Conservation (phyloP, 2,888 invertebrate genomes). For the Macrophya alboannulata region DNA sequence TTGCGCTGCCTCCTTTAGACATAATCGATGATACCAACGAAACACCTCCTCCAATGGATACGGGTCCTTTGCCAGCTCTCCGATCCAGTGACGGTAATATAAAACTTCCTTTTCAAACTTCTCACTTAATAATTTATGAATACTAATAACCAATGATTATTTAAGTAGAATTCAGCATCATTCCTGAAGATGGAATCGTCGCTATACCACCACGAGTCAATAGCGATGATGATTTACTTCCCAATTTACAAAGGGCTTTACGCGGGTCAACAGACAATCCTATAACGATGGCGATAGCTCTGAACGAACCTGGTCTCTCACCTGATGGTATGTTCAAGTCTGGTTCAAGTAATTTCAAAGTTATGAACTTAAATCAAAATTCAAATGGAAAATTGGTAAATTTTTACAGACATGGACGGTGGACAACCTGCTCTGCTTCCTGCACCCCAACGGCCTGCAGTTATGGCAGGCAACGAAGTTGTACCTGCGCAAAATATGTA, state of each 20-base stretch:
- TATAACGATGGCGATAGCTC: conserved; percentile 73
- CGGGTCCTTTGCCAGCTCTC: conserved; percentile 71
- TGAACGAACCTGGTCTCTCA: conserved; percentile 70
- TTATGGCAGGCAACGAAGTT: conserved; percentile 80
- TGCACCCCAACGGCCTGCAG: conserved; percentile 75
- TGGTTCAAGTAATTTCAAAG: not conserved
- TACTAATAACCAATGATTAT: not conserved
- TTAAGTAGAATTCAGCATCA: conserved; percentile 72
- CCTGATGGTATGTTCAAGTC: conserved; percentile 70
- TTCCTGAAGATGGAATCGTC: conserved; percentile 74
- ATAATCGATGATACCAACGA: conserved; percentile 63
- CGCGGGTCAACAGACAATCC: conserved; percentile 72
- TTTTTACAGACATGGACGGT: conserved; percentile 58
- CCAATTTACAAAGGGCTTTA: conserved; percentile 72
- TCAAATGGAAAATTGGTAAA: not conserved
- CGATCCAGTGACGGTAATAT: conserved; percentile 69
- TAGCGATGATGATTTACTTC: conserved; percentile 67
- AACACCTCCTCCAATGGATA: conserved; percentile 65
- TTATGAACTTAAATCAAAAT: not conserved
- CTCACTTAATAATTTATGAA: not conserved
- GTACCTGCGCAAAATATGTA: conserved; percentile 71
- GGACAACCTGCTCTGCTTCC: conserved; percentile 76
- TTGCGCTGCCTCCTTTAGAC: conserved; percentile 70
- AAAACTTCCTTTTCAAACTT: conserved; percentile 15
- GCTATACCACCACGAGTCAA: conserved; percentile 72